These are phyloP conservation scores for Ailuropoda melanoleuca DNA, from an alignment of 2,113 vertebrate genomes.

Conservation along the genomic window DNA sequence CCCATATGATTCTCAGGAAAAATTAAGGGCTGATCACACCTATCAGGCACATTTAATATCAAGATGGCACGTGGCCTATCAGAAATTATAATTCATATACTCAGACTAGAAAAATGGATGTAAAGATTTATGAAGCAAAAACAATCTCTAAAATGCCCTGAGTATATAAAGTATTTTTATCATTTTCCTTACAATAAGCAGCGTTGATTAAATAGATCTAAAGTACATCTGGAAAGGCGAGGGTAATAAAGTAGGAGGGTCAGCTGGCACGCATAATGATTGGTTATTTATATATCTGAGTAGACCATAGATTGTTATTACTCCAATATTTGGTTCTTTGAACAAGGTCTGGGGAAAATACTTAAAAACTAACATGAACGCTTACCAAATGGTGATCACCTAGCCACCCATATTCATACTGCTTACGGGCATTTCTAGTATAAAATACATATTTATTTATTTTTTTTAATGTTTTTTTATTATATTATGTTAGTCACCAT, in stretches of 20 bases:
- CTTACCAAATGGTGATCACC: not conserved
- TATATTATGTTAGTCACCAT: too few relatives aligned
- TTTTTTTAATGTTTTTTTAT: too few relatives aligned
- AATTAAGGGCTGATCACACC: not conserved
- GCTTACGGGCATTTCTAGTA: not conserved
- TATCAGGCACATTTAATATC: not conserved
- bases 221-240: not conserved
- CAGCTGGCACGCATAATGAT: not conserved
- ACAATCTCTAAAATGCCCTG: not conserved
- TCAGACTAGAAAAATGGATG: not conserved
- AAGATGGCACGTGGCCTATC: not conserved
- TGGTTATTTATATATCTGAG: not conserved
- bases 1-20: not conserved
- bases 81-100: not conserved
- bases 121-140: not conserved
- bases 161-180: not conserved
- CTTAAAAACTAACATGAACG: not conserved
- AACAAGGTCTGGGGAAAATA: not conserved
- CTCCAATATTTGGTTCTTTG: not conserved
- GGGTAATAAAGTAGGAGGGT: not conserved
- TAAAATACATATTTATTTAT: not conserved
- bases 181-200: not conserved
- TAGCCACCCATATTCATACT: not conserved
- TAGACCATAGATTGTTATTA: not conserved
- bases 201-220: not conserved